phyloP scores from a whole-genome alignment of 2,888 invertebrate genomes.

The Chloromyia formosa region DNA sequence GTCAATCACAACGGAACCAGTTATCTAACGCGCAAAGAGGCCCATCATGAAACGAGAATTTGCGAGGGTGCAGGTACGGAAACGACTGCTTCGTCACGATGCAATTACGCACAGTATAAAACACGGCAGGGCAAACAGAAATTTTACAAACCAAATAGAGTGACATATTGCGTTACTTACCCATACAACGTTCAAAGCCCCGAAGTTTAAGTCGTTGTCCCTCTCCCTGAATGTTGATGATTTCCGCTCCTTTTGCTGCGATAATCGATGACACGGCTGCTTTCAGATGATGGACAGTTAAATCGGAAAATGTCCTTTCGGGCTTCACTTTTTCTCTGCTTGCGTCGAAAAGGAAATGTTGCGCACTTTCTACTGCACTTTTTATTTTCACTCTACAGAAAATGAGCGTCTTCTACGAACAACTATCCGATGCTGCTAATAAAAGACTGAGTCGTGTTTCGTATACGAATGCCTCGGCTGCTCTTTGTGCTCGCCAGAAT shows the following conservation, averaged over 20 bases:
- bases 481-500: constrained; percentile 43
- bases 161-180: constrained; percentile 61
- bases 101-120: too few species aligned
- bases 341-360: background rate
- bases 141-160: too few species aligned
- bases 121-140: too few species aligned
- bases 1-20: too few species aligned
- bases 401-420: background rate
- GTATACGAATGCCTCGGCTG: constrained; percentile 35
- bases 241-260: background rate
- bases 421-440: constrained; percentile 31
- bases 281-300: background rate
- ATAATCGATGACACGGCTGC: constrained; percentile 5
- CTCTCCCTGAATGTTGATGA: constrained; percentile 41
- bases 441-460: background rate
- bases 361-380: background rate
- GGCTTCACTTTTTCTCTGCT: background rate
- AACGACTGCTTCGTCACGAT: too few species aligned
- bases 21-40: too few species aligned
- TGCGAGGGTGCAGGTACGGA: too few species aligned
- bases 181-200: constrained; percentile 68
- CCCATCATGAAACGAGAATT: too few species aligned
- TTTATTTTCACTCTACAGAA: constrained; percentile 11
- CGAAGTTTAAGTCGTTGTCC: constrained; percentile 58
- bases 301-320: background rate